Evolutionary conservation across 2,113 vertebrate species (phyloP).

Genomic region (Phycodurus eques): DNA sequence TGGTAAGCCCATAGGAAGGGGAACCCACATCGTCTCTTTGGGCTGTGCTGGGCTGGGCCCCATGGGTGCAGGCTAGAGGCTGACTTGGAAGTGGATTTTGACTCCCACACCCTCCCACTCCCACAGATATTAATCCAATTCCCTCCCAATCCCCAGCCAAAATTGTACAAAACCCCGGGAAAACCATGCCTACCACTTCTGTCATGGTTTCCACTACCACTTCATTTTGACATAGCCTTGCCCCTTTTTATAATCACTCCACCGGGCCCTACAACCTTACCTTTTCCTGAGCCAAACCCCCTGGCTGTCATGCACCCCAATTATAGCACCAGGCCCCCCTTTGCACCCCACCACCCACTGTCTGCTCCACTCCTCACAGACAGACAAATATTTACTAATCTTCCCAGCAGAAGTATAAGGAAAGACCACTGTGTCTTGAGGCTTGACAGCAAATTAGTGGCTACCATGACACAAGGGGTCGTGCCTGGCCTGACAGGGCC

Average conservation of each 20-base stretch:
- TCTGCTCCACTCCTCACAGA: constrained; percentile 54
- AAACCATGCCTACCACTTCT: too few relatives aligned
- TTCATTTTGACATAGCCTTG: too few relatives aligned
- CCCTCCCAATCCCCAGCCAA: too few relatives aligned
- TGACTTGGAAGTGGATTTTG: too few relatives aligned
- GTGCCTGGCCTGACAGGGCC: constrained; percentile 65
- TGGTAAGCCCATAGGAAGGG: too few relatives aligned
- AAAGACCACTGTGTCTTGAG: constrained; percentile 44
- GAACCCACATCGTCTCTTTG: too few relatives aligned
- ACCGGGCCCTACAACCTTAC: background rate
- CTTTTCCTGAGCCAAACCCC: constrained; percentile 23
- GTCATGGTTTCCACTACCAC: too few relatives aligned
- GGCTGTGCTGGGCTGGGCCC: too few relatives aligned
- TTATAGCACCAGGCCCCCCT: constrained; percentile 20
- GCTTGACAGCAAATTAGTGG: constrained; percentile 77
- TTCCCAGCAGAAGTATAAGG: constrained; percentile 31
- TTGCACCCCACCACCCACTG: constrained; percentile 16
- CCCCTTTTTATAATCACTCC: background rate
- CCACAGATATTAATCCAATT: too few relatives aligned
- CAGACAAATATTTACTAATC: constrained; percentile 71
- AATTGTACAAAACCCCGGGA: background rate
- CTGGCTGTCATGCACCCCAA: constrained; percentile 28
- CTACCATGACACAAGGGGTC: constrained; percentile 63
- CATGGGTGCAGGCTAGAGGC: too few relatives aligned
- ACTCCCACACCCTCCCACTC: too few relatives aligned